Evolutionary conservation across 2,888 invertebrate genomes (phyloP), one percentile per base, ranked within the genome.

Genomic region (Micropterix aruncella): DNA sequence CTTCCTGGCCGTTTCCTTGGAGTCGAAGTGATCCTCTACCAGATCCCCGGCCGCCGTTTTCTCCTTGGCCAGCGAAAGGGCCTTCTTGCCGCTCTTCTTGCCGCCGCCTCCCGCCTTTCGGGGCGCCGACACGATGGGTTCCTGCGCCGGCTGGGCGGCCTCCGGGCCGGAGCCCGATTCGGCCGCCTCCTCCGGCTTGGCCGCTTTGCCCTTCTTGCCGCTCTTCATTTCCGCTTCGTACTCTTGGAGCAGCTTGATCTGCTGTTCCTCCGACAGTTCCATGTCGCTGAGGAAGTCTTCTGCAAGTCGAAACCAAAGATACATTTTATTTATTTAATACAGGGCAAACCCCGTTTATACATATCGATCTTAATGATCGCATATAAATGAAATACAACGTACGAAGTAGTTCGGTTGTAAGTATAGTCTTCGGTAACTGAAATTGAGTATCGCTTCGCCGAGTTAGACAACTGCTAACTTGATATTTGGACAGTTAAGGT

Each of bases 231-330:
- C 82, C 47, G 68, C 73, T 57, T 83, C 81, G 57, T 82, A 83
- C 55, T 80, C 77, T 55, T 79, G 75, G 54, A 82, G 61, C 44
- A 82, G 65, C 53, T 79, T 62, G 3, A 67, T 80, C 58, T 82
- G 81, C 55, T 82, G 77, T 61, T 81, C 82, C 60, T 82, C 82
- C 3, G 81, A 75, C 44, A 83, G 61, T 60, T 81, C 80, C 46
- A 80, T 70, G 58, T 78, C 74, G 52, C 70, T 63, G 37, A 75
- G 71, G 62, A 80, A 79, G 58, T 79, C 79, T 64, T 78, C 79
- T 74, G 65, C 51, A 66, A 62, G 57, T n/a, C n/a, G n/a, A n/a
- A n/a, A 45, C 40, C 50, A 45, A 40, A 44, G 45, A 45, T 27
- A 47, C 17, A 52, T 40, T 19, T 41, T 54, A 54, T 54, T 52